Percentiles rank a stretch among this genome's conserved stretches.
These are phyloP conservation scores for Andrena haemorrhoa DNA, from an alignment of 2,888 invertebrate species.

Conservation along the genomic window DNA sequence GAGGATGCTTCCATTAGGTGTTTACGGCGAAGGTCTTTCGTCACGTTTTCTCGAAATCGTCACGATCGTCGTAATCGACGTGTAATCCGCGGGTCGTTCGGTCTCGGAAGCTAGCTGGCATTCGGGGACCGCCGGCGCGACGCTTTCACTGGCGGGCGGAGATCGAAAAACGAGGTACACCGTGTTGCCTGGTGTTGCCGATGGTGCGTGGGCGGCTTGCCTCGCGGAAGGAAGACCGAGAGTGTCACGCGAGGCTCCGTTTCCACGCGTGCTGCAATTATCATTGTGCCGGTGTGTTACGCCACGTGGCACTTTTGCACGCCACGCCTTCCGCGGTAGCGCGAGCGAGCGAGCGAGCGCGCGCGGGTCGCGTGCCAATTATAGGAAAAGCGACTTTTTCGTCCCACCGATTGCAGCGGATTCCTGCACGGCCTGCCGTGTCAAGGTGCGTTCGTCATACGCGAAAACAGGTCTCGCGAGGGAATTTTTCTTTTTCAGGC, in stretches of 20 bases:
- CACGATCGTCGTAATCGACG: not conserved
- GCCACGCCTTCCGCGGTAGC: slow-evolving; percentile 56
- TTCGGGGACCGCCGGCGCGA: slow-evolving; percentile 1
- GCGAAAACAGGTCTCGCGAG: slow-evolving; percentile 46
- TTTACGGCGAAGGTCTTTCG: too few species aligned
- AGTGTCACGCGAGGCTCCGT: slow-evolving; percentile 53
- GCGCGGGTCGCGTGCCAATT: slow-evolving; percentile 54
- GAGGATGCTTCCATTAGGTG: too few species aligned
- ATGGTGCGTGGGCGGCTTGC: slow-evolving; percentile 25
- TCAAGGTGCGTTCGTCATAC: slow-evolving; percentile 59
- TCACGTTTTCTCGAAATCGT: not conserved
- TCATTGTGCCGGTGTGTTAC: slow-evolving; percentile 59
- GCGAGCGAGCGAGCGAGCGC: slow-evolving; percentile 17
- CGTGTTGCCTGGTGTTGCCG: slow-evolving; percentile 19
- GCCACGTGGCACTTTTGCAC: slow-evolving; percentile 63
- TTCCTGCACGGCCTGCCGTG: slow-evolving; percentile 46
- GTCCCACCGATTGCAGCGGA: slow-evolving; percentile 35
- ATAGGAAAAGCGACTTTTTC: slow-evolving; percentile 61
- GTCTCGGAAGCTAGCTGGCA: not conserved
- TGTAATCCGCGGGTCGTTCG: not conserved
- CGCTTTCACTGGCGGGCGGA: slow-evolving; percentile 40
- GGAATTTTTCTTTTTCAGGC: slow-evolving; percentile 10
- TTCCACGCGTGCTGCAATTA: slow-evolving; percentile 57
- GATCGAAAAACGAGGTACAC: slow-evolving; percentile 32
- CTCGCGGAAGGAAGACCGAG: slow-evolving; percentile 47